Evolutionary conservation across 92 coral and sea anemone species (phyloP).

Genomic region (Isaurus tuberculatus): DNA sequence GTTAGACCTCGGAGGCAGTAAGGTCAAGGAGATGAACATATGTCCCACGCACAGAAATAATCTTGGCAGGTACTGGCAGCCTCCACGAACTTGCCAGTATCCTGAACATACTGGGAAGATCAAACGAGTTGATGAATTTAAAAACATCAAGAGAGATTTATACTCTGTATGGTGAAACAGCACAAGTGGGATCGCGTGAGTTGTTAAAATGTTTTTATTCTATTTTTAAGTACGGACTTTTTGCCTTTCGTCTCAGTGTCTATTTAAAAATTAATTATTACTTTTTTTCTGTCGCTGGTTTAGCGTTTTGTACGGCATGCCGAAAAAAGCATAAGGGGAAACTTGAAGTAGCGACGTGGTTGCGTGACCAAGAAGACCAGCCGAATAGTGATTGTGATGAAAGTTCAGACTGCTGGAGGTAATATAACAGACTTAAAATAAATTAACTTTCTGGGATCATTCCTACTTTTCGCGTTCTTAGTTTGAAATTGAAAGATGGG

Average conservation of each 20-base stretch:
- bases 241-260: too few relatives aligned
- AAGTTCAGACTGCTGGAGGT: too few relatives aligned
- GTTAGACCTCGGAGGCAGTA: background rate
- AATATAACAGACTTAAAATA: too few relatives aligned
- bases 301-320: background rate
- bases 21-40: background rate
- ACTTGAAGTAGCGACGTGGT: background rate
- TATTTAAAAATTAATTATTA: background rate
- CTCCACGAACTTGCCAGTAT: background rate
- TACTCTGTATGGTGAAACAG: background rate
- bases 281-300: background rate
- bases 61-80: background rate
- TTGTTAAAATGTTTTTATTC: background rate
- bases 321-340: background rate
- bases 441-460: too few relatives aligned
- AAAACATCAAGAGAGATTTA: background rate
- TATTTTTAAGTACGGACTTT: too few relatives aligned
- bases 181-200: conserved; percentile 5
- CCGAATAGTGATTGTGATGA: too few relatives aligned
- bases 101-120: background rate
- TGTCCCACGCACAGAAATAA: background rate
- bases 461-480: too few relatives aligned
- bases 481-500: too few relatives aligned
- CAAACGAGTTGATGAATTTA: background rate
- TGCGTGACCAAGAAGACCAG: background rate